Evolutionary conservation across 2,888 invertebrate genomes (phyloP).

Genomic region (Lepidocyrtoides sp.): DNA sequence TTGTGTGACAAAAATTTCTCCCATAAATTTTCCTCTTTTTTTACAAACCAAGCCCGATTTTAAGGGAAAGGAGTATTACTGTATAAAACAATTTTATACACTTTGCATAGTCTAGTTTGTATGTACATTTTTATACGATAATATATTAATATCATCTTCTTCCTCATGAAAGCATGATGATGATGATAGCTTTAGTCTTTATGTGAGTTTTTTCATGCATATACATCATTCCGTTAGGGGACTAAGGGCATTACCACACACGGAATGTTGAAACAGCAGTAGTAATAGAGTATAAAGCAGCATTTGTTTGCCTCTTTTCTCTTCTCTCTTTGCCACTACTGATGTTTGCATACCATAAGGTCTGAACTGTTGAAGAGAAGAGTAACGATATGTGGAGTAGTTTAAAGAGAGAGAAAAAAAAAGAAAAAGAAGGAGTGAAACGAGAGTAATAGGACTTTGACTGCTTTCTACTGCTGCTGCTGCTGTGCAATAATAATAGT

Average conservation of each 20-base stretch:
- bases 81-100: background rate
- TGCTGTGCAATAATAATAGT: conserved; percentile 65
- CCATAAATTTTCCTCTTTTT: conserved; percentile 74
- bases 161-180: conserved; percentile 39
- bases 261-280: background rate
- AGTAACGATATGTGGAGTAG: background rate
- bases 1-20: conserved; percentile 77
- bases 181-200: conserved; percentile 71
- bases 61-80: background rate
- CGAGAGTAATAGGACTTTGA: conserved; percentile 61
- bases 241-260: conserved; percentile 60
- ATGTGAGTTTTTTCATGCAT: conserved; percentile 64
- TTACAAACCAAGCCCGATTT: background rate
- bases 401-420: background rate
- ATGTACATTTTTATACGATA: background rate
- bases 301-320: conserved; percentile 1
- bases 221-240: conserved; percentile 68
- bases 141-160: conserved; percentile 61
- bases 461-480: conserved; percentile 51
- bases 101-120: too few species aligned
- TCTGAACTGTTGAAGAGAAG: background rate
- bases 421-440: conserved; percentile 22
- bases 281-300: background rate
- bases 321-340: background rate
- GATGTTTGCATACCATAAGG: conserved; percentile 34